These are phyloP conservation scores for Atherinomorus stipes DNA, from an alignment of 2,113 vertebrate species.

Conservation along the genomic window DNA sequence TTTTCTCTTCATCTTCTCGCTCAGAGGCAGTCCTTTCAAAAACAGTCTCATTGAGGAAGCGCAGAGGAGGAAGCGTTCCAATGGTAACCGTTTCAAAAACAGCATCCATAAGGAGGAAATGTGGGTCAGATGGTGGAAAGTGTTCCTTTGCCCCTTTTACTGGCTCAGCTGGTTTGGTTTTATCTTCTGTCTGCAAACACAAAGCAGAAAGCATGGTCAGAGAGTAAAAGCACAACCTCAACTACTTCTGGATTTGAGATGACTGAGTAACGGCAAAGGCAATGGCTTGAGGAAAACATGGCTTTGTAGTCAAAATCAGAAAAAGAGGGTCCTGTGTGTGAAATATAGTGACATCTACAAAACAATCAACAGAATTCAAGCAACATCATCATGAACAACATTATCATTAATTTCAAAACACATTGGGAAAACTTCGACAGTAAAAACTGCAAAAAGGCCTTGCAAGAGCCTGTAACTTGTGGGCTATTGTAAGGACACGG, in stretches of 20 bases:
- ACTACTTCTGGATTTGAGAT: background rate
- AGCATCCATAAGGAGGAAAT: constrained; percentile 59
- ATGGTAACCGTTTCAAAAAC: constrained; percentile 78
- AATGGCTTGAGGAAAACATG: background rate
- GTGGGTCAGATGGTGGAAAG: constrained; percentile 56
- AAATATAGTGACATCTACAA: background rate
- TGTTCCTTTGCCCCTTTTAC: constrained; percentile 79
- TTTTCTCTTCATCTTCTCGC: constrained; percentile 82
- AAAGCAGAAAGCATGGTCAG: constrained; percentile 26
- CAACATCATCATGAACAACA: no score
- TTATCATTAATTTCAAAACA: background rate
- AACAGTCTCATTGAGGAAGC: constrained; percentile 82
- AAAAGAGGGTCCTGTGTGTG: background rate
- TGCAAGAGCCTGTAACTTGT: no score
- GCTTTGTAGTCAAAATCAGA: background rate
- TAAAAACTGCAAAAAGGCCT: background rate
- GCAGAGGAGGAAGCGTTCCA: constrained; percentile 79
- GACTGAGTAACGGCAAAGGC: background rate
- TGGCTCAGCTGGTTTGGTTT: constrained; percentile 22
- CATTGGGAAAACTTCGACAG: background rate
- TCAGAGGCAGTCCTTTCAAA: constrained; percentile 80
- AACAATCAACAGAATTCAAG: background rate
- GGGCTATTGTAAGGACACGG: no score
- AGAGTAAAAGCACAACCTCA: background rate
- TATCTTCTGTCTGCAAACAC: constrained; percentile 58